Evolutionary conservation across 2,797 vertebrate species (phyloP).

Genomic region (Anomalospiza imberbis): DNA sequence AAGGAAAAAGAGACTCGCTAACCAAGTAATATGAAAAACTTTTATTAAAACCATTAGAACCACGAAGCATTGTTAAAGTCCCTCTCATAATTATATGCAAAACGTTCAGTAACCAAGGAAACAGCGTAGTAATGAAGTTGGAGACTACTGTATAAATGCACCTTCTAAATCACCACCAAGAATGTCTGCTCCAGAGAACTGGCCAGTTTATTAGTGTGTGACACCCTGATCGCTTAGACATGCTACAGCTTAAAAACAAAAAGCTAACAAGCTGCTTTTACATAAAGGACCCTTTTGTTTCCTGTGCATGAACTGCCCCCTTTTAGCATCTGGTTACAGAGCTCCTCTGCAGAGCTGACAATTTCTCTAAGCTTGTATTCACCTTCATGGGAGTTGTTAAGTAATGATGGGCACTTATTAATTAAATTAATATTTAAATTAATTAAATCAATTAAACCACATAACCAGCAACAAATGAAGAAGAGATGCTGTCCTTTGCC

Average conservation of each 20-base stretch:
- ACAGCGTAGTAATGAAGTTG: slow-evolving; percentile 34
- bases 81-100: slow-evolving; percentile 20
- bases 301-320: not conserved
- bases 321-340: slow-evolving; percentile 28
- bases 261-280: slow-evolving; percentile 58
- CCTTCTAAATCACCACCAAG: slow-evolving; percentile 42
- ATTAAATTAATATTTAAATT: no score
- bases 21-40: not conserved
- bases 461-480: slow-evolving; percentile 40
- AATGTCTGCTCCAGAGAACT: not conserved
- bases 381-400: slow-evolving; percentile 2
- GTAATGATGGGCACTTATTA: not conserved
- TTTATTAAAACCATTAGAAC: slow-evolving; percentile 49
- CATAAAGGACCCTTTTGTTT: slow-evolving; percentile 13
- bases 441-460: not conserved
- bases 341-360: not conserved
- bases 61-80: not conserved
- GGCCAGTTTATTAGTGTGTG: slow-evolving; percentile 31
- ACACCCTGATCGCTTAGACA: not conserved
- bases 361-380: not conserved
- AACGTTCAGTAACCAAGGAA: slow-evolving; percentile 60
- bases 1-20: not conserved
- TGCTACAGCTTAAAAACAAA: slow-evolving; percentile 35
- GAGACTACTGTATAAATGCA: slow-evolving; percentile 50
- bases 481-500: not conserved